Evolutionary conservation across 2,113 vertebrate genomes (phyloP), one percentile per base, ranked within the genome.

Genomic region (Xiphorhynchus elegans): DNA sequence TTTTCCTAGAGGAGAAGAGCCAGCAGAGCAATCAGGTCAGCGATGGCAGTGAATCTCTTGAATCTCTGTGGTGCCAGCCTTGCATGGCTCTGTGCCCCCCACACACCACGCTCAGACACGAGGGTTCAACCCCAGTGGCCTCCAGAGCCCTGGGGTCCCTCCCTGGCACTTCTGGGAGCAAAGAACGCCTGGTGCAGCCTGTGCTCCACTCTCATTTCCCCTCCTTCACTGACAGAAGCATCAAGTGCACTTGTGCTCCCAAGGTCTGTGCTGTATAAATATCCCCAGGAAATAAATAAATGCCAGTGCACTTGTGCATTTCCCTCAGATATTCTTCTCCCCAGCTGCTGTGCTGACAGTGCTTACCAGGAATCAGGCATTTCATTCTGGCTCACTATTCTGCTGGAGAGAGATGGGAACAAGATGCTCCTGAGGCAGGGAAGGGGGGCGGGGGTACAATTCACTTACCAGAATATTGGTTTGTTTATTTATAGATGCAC

Each of bases 231-330:
- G 83, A 92, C 93, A 95, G 94, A 87, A 90, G 87, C 91, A 90
- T 93, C 68, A 44, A 96, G 93, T 81, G 93, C 96, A 96, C 95
- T 97, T 96, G 93, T 96, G 87, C 96, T 96, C 95, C 46, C 40
- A 96, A 97, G 97, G 95, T 96, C 93, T 96, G 93, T 93, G 96
- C 95, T 97, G 77, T 92, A 96, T 95, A 97, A 97, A 97, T 97
- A 97, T 93, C 94, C 91, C 92, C 93, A 96, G 97, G 97, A 97
- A 97, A 97, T 95, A 97, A 96, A 97, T 95, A 96, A 95, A 97
- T 88, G 94, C 96, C 93, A 96, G 94, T 77, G 94, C 96, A 94
- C 93, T 97, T 87, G 72, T 96, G 96, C 95, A 81, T 95, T 89
- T 96, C 93, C 89, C 96, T 96, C 92, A 91, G 91, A 96, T 95